phyloP scores from a whole-genome alignment of 2,113 vertebrate genomes.

The Corvus hawaiiensis region DNA sequence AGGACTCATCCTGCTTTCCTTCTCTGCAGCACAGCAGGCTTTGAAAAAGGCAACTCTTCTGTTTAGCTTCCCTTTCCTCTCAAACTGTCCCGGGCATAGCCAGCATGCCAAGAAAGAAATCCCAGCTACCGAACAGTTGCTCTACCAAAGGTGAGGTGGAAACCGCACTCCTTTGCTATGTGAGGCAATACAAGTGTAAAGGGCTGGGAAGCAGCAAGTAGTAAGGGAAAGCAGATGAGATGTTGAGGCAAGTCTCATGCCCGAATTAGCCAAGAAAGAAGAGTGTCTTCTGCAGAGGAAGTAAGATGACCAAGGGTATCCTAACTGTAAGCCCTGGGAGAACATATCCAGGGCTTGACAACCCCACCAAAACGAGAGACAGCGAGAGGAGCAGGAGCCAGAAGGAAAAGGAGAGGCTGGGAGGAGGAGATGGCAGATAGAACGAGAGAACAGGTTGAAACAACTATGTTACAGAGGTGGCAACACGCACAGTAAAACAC shows the following conservation, averaged over 20 bases:
- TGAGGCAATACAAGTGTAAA: neutral
- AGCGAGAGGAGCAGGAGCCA: neutral
- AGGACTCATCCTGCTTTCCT: neutral
- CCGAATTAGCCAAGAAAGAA: neutral
- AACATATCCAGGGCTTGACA: neutral
- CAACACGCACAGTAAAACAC: neutral
- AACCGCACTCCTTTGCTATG: accelerated
- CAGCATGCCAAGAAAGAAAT: neutral
- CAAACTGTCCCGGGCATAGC: accelerated
- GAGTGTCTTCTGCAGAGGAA: neutral
- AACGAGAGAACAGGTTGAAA: neutral
- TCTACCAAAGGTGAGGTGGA: neutral
- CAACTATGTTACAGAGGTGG: neutral
- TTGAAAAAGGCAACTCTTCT: too few species aligned
- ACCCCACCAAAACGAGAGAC: neutral
- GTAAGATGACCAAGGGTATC: neutral
- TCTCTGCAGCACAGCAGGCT: neutral
- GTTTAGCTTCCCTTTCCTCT: neutral
- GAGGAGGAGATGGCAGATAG: neutral
- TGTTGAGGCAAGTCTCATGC: neutral
- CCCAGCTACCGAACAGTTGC: neutral
- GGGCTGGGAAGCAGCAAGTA: neutral
- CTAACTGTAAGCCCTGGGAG: neutral
- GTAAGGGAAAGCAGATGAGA: neutral
- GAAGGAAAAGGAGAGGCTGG: neutral